A percentile compares a stretch with the other conserved stretches of the same genome.
phyloP scores from a whole-genome alignment of 2,797 vertebrate species.

The Emys orbicularis region DNA sequence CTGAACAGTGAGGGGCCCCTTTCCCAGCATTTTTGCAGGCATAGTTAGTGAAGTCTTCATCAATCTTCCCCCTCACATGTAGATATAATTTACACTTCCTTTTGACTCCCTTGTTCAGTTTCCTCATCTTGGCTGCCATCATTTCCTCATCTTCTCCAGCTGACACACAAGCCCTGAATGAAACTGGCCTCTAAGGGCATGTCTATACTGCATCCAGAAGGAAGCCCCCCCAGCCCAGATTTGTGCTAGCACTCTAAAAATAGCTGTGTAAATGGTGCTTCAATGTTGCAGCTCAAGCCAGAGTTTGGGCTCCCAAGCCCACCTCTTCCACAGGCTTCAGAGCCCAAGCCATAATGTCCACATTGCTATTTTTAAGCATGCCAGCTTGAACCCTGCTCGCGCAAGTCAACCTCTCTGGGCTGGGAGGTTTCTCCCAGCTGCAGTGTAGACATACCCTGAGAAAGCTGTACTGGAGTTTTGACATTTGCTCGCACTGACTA shows the following conservation, averaged over 20 bases:
- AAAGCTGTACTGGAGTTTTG: not conserved
- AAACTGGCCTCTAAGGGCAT: not conserved
- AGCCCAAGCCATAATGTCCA: not conserved
- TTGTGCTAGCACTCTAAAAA: not conserved
- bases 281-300: not conserved
- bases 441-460: not conserved
- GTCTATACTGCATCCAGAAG: not conserved
- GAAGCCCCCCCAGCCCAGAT: not conserved
- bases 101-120: fast-evolving
- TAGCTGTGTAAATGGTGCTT: not conserved
- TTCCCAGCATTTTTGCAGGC: not conserved
- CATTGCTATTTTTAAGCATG: not conserved
- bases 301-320: not conserved
- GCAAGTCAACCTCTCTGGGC: not conserved
- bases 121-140: not conserved
- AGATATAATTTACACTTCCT: not conserved
- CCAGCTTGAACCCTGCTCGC: not conserved
- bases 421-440: not conserved
- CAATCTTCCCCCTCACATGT: not conserved
- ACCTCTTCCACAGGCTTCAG: not conserved
- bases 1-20: not conserved
- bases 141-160: not conserved
- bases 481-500: not conserved
- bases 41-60: not conserved
- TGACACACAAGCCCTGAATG: fast-evolving